Percentiles rank a stretch among this genome's conserved stretches.
phyloP scores from a whole-genome alignment of 35 echinoderm and acorn worm genomes.

The Ophiothrix spiculata region DNA sequence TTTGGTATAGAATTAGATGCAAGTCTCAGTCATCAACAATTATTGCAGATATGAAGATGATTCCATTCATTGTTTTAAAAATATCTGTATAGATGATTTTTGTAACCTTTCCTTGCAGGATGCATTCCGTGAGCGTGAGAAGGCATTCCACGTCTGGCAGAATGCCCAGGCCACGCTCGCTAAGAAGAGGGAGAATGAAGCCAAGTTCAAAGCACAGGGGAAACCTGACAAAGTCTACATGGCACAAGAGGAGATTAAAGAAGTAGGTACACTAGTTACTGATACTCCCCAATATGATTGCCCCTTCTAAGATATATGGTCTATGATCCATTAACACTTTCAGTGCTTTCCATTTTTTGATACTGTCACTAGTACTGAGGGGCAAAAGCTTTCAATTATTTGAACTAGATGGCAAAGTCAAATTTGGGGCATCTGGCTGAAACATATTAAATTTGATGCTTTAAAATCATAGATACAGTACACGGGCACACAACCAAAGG shows the following conservation, averaged over 20 bases:
- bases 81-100: neutral
- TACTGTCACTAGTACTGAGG: no score
- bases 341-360: no score
- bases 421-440: no score
- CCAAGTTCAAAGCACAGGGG: slow-evolving; percentile 70
- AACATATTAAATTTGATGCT: no score
- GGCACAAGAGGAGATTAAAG: slow-evolving; percentile 91
- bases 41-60: neutral
- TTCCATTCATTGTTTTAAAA: neutral
- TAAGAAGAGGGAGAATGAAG: slow-evolving; percentile 89
- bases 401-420: no score
- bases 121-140: slow-evolving; percentile 94
- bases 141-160: slow-evolving; percentile 76
- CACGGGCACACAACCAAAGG: no score
- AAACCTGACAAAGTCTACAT: slow-evolving; percentile 87
- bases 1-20: neutral
- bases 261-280: slow-evolving; percentile 69
- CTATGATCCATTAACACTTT: no score
- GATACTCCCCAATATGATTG: no score
- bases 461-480: no score
- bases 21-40: neutral
- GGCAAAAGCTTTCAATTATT: no score
- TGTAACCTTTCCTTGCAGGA: slow-evolving; percentile 36
- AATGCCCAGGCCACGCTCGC: slow-evolving; percentile 78
- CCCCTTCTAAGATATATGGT: no score